A percentile compares a stretch with the other conserved stretches of the same genome.
These are phyloP conservation scores for Popillia japonica DNA, from an alignment of 1,140 invertebrate species.

Conservation along the genomic window DNA sequence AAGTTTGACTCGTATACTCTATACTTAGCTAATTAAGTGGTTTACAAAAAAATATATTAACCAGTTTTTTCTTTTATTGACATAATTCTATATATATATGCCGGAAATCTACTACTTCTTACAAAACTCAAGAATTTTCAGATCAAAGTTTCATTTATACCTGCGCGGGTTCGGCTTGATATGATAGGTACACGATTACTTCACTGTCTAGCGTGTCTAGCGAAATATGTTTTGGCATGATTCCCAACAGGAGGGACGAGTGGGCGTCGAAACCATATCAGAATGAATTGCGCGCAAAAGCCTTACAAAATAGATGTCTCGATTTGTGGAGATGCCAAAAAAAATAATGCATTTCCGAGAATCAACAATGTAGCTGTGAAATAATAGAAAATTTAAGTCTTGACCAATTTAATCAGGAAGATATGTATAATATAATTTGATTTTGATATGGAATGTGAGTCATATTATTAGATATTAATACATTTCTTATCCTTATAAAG, in stretches of 20 bases:
- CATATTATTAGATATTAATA: too few relatives aligned
- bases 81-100: too few relatives aligned
- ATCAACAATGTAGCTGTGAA: background rate
- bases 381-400: background rate
- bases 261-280: background rate
- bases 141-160: background rate
- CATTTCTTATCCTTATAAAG: too few relatives aligned
- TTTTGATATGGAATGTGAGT: too few relatives aligned
- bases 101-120: too few relatives aligned
- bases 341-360: slow-evolving; percentile 4
- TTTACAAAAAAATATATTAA: too few relatives aligned
- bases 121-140: background rate
- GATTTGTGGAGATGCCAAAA: background rate
- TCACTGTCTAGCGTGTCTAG: background rate
- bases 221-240: background rate
- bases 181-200: background rate
- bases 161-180: background rate
- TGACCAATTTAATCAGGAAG: background rate
- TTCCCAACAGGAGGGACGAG: background rate
- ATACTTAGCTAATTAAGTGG: too few relatives aligned
- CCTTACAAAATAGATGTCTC: background rate
- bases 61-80: too few relatives aligned
- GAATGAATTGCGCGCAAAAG: slow-evolving; percentile 3
- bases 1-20: too few relatives aligned
- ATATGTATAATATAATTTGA: background rate